Evolutionary conservation across 2,113 vertebrate species (phyloP), one percentile per base, ranked within the genome.

Genomic region (Equus quagga): DNA sequence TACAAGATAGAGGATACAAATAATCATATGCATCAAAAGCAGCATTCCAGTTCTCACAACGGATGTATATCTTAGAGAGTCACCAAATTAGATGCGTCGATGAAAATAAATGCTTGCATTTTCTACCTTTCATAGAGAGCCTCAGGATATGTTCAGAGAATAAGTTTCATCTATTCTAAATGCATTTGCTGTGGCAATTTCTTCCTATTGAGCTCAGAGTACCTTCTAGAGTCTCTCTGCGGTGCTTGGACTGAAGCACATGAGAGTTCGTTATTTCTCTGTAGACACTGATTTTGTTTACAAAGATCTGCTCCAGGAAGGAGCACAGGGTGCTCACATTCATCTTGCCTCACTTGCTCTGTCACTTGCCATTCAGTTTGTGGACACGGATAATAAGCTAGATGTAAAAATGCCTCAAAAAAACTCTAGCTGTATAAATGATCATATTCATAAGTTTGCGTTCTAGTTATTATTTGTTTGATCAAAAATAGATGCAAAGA

Each of bases 251-350:
- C 5, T 67, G 91, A 87, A 90, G 41, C 49, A 36, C n/a, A 69
- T 51, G 18, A 69, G 8, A 73, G 19, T 78, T 60, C 12, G 1
- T 14, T 94, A 86, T 93, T 97, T 81, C 64, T 79, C 62, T 89
- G 31, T 9, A 89, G 64, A 41, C 49, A 89, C 1, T 89, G 78
- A 82, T 89, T 95, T 88, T 81, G 31, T 91, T 97, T 94, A 64
- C 33, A 85, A 81, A 89, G 56, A 91, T 92, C n/a, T 5, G 62
- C 44, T 94, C 67, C 28, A 85, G 49, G 89, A 95, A 88, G 76
- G 6, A 78, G 5, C 2, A 78, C 8, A 62, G 26, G 64, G 18
- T 70, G 13, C 78, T 65, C 79, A 60, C 72, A 78, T 97, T 94
- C 81, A 44, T 89, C 56, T 81, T 91, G 5, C 58, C 19, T 23